Evolutionary conservation across 2,888 invertebrate species (phyloP).

Genomic region (Spodoptera exigua): DNA sequence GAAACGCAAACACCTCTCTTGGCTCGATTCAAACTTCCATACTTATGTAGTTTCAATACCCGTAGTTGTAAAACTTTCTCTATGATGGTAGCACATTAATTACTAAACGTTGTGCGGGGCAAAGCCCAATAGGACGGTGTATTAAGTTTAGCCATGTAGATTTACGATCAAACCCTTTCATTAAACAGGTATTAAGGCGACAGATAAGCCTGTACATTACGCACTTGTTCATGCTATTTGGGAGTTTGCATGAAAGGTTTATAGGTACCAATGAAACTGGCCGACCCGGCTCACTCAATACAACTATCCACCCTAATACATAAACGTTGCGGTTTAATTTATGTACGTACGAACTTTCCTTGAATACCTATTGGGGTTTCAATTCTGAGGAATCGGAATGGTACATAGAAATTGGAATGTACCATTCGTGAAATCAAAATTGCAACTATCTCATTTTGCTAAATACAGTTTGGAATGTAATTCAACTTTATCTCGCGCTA

Average conservation of each 20-base stretch:
- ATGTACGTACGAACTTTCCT: conserved; percentile 71
- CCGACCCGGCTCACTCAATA: conserved; percentile 74
- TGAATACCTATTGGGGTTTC: conserved; percentile 60
- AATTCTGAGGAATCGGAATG: conserved; percentile 55
- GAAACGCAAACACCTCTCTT: conserved; percentile 79
- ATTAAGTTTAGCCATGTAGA: conserved; percentile 87
- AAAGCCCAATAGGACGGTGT: conserved; percentile 83
- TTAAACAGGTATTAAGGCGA: conserved; percentile 88
- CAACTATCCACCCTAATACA: conserved; percentile 74
- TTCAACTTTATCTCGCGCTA: conserved; percentile 52
- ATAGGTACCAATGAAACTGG: conserved; percentile 78
- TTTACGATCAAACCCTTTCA: conserved; percentile 89
- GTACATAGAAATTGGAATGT: conserved; percentile 47
- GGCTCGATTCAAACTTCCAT: conserved; percentile 82
- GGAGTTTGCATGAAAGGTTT: conserved; percentile 80
- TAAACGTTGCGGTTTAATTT: conserved; percentile 77
- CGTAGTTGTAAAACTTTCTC: conserved; percentile 84
- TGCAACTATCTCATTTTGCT: conserved; percentile 51
- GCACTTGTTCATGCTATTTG: conserved; percentile 83
- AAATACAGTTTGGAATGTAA: conserved; percentile 50
- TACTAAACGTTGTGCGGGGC: conserved; percentile 77
- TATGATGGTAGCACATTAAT: conserved; percentile 86
- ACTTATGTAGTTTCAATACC: conserved; percentile 85
- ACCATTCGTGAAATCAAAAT: conserved; percentile 59
- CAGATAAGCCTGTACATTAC: conserved; percentile 84